Conservation (phyloP, 2,888 invertebrate species). For the Diaprepes abbreviatus region DNA sequence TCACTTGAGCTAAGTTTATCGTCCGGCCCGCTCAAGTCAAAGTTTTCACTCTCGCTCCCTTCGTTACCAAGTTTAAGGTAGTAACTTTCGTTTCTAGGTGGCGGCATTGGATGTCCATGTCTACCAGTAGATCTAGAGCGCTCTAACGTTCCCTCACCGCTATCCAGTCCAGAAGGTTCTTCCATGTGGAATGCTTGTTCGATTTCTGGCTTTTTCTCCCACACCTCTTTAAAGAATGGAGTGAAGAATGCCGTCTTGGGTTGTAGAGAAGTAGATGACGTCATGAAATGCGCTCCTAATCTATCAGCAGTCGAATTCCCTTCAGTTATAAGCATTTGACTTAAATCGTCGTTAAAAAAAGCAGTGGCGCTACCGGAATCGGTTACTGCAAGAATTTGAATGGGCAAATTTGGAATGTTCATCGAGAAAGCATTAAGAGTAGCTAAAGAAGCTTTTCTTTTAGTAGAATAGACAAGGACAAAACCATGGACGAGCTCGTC, state of each 20-base stretch:
- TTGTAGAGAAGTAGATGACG: constrained; percentile 86
- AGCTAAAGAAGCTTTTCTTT: constrained; percentile 93
- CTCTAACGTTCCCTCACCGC: constrained; percentile 80
- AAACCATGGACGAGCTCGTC: constrained; percentile 95
- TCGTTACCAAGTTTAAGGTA: constrained; percentile 75
- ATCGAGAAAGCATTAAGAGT: constrained; percentile 94
- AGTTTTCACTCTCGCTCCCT: constrained; percentile 76
- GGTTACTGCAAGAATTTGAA: constrained; percentile 94
- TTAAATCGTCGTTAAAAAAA: constrained; percentile 90
- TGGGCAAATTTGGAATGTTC: constrained; percentile 92
- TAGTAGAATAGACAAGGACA: constrained; percentile 94
- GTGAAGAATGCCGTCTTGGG: constrained; percentile 94
- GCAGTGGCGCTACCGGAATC: constrained; percentile 91
- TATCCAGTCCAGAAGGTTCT: constrained; percentile 74
- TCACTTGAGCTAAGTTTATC: constrained; percentile 75
- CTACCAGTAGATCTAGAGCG: constrained; percentile 75
- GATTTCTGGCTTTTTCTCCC: constrained; percentile 96
- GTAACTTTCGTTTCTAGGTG: constrained; percentile 85
- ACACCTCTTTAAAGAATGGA: constrained; percentile 95
- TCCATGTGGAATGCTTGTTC: constrained; percentile 94
- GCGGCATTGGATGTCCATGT: constrained; percentile 72
- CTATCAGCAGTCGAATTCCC: constrained; percentile 93
- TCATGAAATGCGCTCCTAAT: constrained; percentile 92
- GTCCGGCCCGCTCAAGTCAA: constrained; percentile 73
- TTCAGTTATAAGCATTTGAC: constrained; percentile 91